Evolutionary conservation across 2,888 invertebrate species (phyloP).

Genomic region (Iselma pallidipennis): DNA sequence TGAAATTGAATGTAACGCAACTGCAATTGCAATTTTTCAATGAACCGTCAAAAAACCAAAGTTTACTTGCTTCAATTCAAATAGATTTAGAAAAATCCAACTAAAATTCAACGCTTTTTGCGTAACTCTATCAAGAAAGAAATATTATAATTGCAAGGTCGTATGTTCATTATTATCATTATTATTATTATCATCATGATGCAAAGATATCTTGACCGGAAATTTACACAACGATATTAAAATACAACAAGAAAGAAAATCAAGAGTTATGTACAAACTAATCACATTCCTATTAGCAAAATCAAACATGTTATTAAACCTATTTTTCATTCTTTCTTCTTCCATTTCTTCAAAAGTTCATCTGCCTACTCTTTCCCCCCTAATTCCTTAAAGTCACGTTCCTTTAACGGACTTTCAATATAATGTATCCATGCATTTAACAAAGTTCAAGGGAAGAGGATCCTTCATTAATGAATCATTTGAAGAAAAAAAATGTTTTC

Average conservation of each 20-base stretch:
- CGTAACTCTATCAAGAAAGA: background rate
- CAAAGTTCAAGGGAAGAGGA: background rate
- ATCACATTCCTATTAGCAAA: background rate
- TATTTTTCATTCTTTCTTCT: background rate
- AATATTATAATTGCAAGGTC: background rate
- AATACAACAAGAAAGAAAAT: background rate
- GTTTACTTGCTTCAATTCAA: background rate
- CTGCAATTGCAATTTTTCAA: background rate
- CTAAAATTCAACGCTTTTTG: background rate
- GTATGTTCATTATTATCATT: background rate
- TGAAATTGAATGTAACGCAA: background rate
- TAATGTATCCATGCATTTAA: background rate
- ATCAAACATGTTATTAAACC: background rate
- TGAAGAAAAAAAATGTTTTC: no score
- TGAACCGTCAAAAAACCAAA: background rate
- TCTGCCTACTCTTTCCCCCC: background rate
- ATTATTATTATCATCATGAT: background rate
- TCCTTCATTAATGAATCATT: background rate
- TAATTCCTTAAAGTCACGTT: background rate
- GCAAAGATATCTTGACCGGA: conserved; percentile 6
- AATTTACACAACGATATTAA: conserved; percentile 5
- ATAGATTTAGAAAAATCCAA: background rate
- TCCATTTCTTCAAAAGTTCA: background rate
- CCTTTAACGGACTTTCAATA: background rate
- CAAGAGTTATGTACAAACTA: background rate